phyloP scores from a whole-genome alignment of 2,888 invertebrate species.

The Hipparchia semele region DNA sequence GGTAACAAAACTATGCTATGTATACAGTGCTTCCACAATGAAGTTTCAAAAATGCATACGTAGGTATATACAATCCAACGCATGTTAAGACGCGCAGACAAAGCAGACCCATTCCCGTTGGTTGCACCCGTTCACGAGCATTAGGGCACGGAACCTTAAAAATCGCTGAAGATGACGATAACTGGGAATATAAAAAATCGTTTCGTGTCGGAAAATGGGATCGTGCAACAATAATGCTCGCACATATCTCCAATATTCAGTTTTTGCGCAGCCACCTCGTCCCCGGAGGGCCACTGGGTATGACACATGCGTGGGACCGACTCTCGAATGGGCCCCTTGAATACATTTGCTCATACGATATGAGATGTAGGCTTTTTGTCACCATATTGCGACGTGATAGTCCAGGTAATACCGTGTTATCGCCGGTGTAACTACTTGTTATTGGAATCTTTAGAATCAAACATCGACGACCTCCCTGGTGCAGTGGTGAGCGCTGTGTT shows the following conservation, averaged over 20 bases:
- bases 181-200: conserved; percentile 37
- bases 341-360: conserved; percentile 74
- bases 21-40: no score
- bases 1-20: no score
- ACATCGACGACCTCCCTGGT: no score
- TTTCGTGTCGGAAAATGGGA: conserved; percentile 50
- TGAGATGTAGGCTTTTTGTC: conserved; percentile 74
- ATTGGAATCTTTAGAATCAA: no score
- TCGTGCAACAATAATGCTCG: conserved; percentile 67
- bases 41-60: no score
- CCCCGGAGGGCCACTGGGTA: conserved; percentile 72
- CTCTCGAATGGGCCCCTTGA: conserved; percentile 72
- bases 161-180: no score
- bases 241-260: conserved; percentile 80
- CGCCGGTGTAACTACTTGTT: not conserved
- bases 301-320: conserved; percentile 75
- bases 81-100: no score
- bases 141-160: no score
- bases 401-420: conserved; percentile 26
- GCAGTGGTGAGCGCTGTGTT: no score
- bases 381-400: conserved; percentile 53
- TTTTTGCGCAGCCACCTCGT: conserved; percentile 67
- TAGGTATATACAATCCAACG: no score
- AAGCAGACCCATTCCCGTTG: no score
- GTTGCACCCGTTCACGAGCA: no score